These are phyloP conservation scores for Eremophila alpestris DNA, from an alignment of 2,797 vertebrate genomes.

Conservation along the genomic window DNA sequence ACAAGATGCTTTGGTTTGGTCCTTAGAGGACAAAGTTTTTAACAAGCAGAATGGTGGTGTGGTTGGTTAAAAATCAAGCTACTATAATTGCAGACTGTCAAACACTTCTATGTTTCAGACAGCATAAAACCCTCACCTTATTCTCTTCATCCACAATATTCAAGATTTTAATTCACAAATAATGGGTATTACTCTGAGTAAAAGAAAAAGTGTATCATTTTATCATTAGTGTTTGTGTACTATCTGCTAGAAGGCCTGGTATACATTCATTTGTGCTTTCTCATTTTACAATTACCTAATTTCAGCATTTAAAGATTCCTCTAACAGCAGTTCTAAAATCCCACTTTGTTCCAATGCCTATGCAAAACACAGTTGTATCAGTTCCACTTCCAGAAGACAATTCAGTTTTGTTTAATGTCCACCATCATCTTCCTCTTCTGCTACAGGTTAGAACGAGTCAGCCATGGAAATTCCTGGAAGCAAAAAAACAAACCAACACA, in stretches of 20 bases:
- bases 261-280: neutral
- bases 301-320: neutral
- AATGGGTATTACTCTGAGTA: neutral
- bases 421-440: neutral
- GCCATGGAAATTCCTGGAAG: conserved; percentile 94
- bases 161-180: neutral
- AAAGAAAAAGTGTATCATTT: neutral
- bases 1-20: neutral
- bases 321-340: neutral
- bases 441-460: conserved; percentile 92
- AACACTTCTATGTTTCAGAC: neutral
- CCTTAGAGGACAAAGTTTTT: neutral
- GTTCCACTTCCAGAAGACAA: neutral
- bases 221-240: neutral
- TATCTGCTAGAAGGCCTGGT: neutral
- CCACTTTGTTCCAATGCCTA: neutral
- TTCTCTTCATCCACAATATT: neutral
- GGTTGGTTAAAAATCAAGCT: neutral
- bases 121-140: neutral
- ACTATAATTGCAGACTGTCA: neutral
- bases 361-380: neutral
- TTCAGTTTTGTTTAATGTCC: neutral
- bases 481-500: neutral
- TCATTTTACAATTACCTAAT: neutral
- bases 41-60: neutral